Percentiles rank a stretch among this genome's conserved stretches.
phyloP scores from a whole-genome alignment of 1,140 invertebrate genomes.

The Drosophila kanapiae region DNA sequence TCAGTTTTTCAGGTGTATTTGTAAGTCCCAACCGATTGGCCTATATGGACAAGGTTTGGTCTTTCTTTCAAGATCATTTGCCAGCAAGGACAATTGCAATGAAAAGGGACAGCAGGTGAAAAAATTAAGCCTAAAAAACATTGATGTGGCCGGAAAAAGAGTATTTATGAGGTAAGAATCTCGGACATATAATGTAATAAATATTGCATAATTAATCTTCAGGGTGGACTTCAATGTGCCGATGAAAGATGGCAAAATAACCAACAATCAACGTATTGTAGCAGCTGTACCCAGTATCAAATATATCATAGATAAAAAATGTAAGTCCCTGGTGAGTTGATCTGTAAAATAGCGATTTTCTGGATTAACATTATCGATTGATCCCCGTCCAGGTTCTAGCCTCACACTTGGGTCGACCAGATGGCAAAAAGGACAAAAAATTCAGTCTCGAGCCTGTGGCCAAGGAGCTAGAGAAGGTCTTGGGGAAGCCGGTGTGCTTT shows the following conservation, averaged over 20 bases:
- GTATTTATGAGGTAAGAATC: constrained; percentile 91
- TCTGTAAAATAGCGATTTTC: not conserved
- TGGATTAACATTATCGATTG: too few relatives aligned
- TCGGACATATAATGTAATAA: not conserved
- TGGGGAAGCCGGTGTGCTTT: constrained; percentile 95
- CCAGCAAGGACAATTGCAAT: not conserved
- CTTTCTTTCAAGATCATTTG: not conserved
- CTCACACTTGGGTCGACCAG: constrained; percentile 98
- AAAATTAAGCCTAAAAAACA: constrained; percentile 92
- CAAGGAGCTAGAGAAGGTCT: constrained; percentile 94
- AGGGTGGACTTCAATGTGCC: constrained; percentile 99
- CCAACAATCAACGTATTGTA: constrained; percentile 97
- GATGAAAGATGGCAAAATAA: constrained; percentile 97
- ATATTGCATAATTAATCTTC: constrained; percentile 40
- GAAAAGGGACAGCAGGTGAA: constrained; percentile 84
- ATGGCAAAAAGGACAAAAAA: constrained; percentile 93
- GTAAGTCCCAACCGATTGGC: not conserved
- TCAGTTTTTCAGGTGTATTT: not conserved
- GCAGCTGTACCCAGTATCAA: constrained; percentile 97
- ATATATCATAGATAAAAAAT: constrained; percentile 96
- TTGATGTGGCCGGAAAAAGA: constrained; percentile 91
- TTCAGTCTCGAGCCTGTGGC: constrained; percentile 96
- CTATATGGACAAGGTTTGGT: not conserved
- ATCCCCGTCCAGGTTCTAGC: constrained; percentile 89
- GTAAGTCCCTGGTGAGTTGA: constrained; percentile 91